Conservation (phyloP, 2,113 vertebrate genomes). For the Calidris pygmaea region DNA sequence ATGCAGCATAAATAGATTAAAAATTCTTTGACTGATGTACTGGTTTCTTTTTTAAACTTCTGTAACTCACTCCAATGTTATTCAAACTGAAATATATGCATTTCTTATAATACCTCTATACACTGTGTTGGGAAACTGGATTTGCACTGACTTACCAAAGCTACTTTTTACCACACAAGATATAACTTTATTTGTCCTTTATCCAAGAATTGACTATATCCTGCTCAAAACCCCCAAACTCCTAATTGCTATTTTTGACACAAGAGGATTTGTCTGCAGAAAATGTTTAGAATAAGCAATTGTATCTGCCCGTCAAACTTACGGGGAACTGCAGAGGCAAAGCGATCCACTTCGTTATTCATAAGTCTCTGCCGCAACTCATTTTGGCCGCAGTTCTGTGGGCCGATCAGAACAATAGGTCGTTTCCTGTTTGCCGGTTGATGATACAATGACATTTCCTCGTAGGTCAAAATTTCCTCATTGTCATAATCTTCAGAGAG, state of each 20-base stretch:
- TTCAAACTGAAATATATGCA: neutral
- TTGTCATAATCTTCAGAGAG: constrained; percentile 86
- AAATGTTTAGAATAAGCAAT: neutral
- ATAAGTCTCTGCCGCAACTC: constrained; percentile 90
- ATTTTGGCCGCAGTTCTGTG: constrained; percentile 90
- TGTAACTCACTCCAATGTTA: neutral
- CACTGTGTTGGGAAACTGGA: neutral
- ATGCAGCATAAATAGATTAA: neutral
- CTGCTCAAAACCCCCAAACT: neutral
- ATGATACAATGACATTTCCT: constrained; percentile 97
- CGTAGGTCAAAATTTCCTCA: constrained; percentile 93
- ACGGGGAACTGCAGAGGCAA: constrained; percentile 92
- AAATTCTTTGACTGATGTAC: neutral
- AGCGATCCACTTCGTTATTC: constrained; percentile 85
- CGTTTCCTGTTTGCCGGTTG: constrained; percentile 91
- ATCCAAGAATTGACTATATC: neutral
- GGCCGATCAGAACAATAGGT: constrained; percentile 90
- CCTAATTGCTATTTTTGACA: neutral
- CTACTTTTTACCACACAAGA: neutral
- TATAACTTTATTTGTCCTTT: neutral
- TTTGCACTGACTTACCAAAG: neutral
- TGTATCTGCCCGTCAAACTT: constrained; percentile 20
- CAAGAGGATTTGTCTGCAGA: neutral
- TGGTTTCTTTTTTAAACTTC: neutral
- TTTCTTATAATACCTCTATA: neutral